Base-by-base conservation (phyloP, 2,797 vertebrate genomes). In the Sebastes cheni region DNA sequence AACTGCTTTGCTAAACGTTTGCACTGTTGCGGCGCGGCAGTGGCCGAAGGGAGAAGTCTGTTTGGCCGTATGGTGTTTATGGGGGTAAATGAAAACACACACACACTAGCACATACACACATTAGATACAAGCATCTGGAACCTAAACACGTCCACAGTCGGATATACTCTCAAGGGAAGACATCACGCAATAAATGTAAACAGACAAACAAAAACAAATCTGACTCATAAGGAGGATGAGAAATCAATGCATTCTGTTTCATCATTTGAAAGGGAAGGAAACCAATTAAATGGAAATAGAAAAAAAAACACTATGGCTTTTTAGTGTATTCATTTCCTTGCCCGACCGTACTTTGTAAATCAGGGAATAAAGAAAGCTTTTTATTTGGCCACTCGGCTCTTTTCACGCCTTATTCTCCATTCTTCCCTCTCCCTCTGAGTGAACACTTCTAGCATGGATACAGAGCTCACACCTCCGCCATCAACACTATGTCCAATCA, bases 371-470 rank as follows among this genome's bases (percentile, higher is more conserved):
- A 77, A 84, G 58, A 82, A 84, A 58, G 39, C 69, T 54, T 81
- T 62, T 25, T 5, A 8, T 86, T 77, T 82, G 42, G 30, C 20
- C 10, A 68, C 32, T 77, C 34, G 59, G 61, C 25, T 50, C 50
- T 80, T 86, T 84, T 83, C 71, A 86, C 22, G 46, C 67, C 36
- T 54, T 84, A 75, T 72, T 75, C 81, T 86, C 76, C 52, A 73
- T 81, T 90, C 73, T 69, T 71, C 74, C 84, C 75, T 84, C 86
- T 77, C 80, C 80, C 85, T 85, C 90, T 70, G 76, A 84, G 84
- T 89, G 85, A 93, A 93, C 84, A 88, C 88, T 93, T 83, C 91
- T 91, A 84, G 87, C 95, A 93, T 96, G 91, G 95, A 96, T 93
- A 96, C 95, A 95, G 94, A 87, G 85, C 92, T 93, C 85, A 89